Evolutionary conservation across 2,888 invertebrate genomes (phyloP).

Genomic region (Tenthredo distinguenda): DNA sequence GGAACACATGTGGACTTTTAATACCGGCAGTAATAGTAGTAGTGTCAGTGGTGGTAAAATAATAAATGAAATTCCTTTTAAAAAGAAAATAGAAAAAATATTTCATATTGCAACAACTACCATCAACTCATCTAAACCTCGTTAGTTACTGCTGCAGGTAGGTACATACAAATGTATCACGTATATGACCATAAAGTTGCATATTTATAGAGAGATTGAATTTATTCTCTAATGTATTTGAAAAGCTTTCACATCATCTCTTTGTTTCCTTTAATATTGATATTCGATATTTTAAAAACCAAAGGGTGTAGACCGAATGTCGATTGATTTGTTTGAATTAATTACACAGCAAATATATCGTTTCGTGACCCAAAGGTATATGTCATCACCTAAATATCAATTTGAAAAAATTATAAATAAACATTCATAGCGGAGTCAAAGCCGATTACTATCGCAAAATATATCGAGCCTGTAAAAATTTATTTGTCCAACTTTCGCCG

Average conservation of each 20-base stretch:
- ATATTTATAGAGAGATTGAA: neutral
- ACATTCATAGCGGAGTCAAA: neutral
- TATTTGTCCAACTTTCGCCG: neutral
- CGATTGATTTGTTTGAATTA: no score
- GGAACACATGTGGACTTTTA: neutral
- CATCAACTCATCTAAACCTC: neutral
- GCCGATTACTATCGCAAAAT: neutral
- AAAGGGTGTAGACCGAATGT: neutral
- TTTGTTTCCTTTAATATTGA: neutral
- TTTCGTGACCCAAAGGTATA: no score
- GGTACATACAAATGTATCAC: neutral
- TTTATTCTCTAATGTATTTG: neutral
- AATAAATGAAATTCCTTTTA: constrained; percentile 15
- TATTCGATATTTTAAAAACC: neutral
- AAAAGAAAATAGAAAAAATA: neutral
- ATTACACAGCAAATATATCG: no score
- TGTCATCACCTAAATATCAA: no score
- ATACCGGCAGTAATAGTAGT: neutral
- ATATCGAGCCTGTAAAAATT: neutral
- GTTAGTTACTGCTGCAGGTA: neutral
- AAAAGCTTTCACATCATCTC: neutral
- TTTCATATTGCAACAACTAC: neutral
- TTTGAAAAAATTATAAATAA: neutral
- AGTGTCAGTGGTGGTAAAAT: neutral
- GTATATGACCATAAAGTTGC: neutral